Percentiles rank a stretch among this genome's conserved stretches.
These are phyloP conservation scores for Pseudotriccus pelzelni DNA, from an alignment of 2,797 vertebrate genomes.

Conservation along the genomic window DNA sequence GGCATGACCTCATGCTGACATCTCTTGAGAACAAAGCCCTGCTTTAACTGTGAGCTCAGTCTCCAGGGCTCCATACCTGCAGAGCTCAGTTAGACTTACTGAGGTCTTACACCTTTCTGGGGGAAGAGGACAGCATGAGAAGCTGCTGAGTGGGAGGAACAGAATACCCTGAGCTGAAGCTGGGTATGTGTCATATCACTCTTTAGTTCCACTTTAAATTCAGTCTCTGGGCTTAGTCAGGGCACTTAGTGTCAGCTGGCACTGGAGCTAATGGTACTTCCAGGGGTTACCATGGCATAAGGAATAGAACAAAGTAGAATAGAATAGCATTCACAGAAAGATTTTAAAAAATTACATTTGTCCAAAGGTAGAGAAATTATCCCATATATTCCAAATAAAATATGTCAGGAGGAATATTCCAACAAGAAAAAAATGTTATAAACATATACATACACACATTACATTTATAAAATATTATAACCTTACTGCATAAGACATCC, in stretches of 20 bases:
- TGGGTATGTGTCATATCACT: not conserved
- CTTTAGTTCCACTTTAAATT: not conserved
- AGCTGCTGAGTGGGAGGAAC: not conserved
- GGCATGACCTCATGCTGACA: not conserved
- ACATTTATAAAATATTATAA: not conserved
- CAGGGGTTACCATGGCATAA: not conserved
- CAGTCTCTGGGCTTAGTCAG: not conserved
- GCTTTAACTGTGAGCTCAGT: not conserved
- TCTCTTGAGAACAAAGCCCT: slow-evolving; percentile 28
- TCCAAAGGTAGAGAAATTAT: not conserved
- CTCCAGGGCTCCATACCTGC: not conserved
- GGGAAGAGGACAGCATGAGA: not conserved
- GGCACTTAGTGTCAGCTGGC: not conserved
- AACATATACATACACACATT: not conserved
- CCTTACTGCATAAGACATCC: not conserved
- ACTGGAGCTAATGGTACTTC: not conserved
- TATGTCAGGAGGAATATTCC: not conserved
- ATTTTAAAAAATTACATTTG: not conserved
- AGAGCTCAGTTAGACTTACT: not conserved
- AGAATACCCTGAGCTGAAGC: not conserved
- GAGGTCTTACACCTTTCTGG: not conserved
- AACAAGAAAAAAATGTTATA: not conserved
- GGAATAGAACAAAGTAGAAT: not conserved
- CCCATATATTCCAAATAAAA: not conserved
- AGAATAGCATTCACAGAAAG: not conserved